Evolutionary conservation across 1,140 invertebrate genomes (phyloP).

Genomic region (Amphibalanus amphitrite): DNA sequence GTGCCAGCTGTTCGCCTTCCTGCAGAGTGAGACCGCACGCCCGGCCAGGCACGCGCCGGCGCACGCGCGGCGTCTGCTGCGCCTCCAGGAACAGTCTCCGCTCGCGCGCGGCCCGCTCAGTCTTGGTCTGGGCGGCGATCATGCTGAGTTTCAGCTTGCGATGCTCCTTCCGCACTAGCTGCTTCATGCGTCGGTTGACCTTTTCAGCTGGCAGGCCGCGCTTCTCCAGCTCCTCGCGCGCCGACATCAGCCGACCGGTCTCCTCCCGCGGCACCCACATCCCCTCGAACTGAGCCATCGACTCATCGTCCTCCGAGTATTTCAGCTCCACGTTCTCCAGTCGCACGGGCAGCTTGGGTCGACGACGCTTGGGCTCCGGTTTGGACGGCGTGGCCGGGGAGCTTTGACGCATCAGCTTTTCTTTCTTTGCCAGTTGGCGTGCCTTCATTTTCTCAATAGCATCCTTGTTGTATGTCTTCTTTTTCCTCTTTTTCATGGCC

Average conservation of each 20-base stretch:
- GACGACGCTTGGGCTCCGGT: not conserved
- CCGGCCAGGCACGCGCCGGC: not conserved
- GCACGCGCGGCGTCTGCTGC: not conserved
- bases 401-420: not conserved
- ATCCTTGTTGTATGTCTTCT: not conserved
- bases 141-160: not conserved
- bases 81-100: not conserved
- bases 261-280: constrained; percentile 1
- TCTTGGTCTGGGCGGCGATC: not conserved
- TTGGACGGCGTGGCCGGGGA: not conserved
- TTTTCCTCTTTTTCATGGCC: not conserved
- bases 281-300: not conserved
- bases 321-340: not conserved
- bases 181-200: not conserved
- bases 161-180: not conserved
- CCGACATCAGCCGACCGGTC: not conserved
- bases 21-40: not conserved
- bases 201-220: not conserved
- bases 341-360: not conserved
- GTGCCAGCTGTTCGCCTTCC: not conserved
- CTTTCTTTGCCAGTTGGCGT: not conserved
- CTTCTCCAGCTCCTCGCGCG: not conserved
- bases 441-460: constrained; percentile 1
- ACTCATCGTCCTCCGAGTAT: not conserved
- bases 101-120: not conserved